A percentile compares a stretch with the other conserved stretches of the same genome.
These are phyloP conservation scores for Stenodema calcarata DNA, from an alignment of 2,888 invertebrate genomes.

Conservation along the genomic window DNA sequence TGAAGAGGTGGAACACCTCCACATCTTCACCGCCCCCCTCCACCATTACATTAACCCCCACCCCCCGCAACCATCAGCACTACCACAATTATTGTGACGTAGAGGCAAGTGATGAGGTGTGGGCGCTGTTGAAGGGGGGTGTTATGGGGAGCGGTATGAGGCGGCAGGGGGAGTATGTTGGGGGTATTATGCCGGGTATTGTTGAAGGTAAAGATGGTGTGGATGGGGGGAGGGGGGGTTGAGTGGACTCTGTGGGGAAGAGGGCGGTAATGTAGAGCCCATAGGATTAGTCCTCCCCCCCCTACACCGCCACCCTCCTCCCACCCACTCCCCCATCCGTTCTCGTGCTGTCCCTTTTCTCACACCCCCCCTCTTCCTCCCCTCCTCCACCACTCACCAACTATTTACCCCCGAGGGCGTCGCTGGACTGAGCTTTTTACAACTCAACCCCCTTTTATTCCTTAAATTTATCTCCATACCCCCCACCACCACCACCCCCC, in stretches of 20 bases:
- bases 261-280: neutral
- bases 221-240: neutral
- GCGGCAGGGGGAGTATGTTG: neutral
- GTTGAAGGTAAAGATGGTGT: neutral
- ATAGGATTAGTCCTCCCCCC: constrained; percentile 4
- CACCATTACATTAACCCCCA: too few relatives aligned
- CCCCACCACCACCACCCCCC: neutral
- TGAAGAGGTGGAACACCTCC: neutral
- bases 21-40: too few relatives aligned
- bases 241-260: neutral
- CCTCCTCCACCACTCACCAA: too few relatives aligned
- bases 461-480: constrained; percentile 15
- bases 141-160: neutral
- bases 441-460: constrained; percentile 23
- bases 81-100: too few relatives aligned
- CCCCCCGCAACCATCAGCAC: too few relatives aligned
- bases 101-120: too few relatives aligned
- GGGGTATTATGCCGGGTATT: neutral
- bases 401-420: neutral
- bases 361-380: neutral
- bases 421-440: constrained; percentile 13
- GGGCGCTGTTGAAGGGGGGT: neutral
- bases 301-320: too few relatives aligned
- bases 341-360: neutral
- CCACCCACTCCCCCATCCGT: neutral